A percentile compares a stretch with the other conserved stretches of the same genome.
phyloP scores from a whole-genome alignment of 2,797 vertebrate genomes.

The Rhinogobio ventralis region DNA sequence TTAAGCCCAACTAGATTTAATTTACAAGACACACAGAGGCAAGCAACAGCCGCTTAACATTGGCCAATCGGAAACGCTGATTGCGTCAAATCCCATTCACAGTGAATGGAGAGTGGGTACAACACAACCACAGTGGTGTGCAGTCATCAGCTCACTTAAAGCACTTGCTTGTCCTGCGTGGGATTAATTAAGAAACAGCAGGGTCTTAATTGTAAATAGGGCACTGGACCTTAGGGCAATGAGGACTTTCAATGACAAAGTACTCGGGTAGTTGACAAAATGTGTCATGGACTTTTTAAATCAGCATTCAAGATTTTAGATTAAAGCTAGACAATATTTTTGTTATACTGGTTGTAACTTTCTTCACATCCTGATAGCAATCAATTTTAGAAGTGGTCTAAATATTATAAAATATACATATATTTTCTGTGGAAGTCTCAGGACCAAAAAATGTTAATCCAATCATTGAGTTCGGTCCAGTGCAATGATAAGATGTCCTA shows the following conservation, averaged over 20 bases:
- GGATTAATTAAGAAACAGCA: constrained; percentile 56
- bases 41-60: constrained; percentile 27
- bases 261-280: neutral
- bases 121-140: constrained; percentile 5
- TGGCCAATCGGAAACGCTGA: neutral
- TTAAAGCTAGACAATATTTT: neutral
- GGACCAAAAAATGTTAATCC: neutral
- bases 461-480: neutral
- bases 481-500: neutral
- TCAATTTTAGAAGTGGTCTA: neutral
- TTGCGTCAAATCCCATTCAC: constrained; percentile 16
- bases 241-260: constrained; percentile 3
- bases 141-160: constrained; percentile 32
- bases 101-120: constrained; percentile 28
- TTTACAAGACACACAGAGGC: constrained; percentile 24
- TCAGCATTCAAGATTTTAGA: neutral
- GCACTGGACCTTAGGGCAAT: constrained; percentile 3
- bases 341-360: neutral
- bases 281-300: neutral
- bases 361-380: neutral
- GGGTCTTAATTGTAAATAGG: constrained; percentile 49
- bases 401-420: neutral
- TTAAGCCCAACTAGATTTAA: constrained; percentile 62
- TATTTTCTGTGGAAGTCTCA: too few species aligned
- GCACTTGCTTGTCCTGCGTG: constrained; percentile 33